A percentile compares a stretch with the other conserved stretches of the same genome.
Conservation (phyloP, 2,888 invertebrate genomes). For the Noctuana brunneofusca region DNA sequence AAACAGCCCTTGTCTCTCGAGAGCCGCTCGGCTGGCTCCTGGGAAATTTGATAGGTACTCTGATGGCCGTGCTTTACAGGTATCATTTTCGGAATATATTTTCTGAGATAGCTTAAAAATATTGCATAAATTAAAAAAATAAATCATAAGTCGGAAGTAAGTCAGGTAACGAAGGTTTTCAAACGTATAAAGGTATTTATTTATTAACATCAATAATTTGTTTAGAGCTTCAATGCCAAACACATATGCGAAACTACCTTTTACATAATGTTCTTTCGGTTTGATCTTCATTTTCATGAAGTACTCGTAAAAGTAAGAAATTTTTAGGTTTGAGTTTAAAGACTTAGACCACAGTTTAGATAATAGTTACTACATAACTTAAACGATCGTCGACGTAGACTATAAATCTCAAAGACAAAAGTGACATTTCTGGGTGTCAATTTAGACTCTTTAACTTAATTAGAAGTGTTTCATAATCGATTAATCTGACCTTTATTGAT, state of each 20-base stretch:
- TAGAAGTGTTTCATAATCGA: too few species aligned
- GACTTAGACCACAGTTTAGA: not conserved
- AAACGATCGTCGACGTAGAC: too few species aligned
- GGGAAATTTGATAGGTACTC: conserved; percentile 27
- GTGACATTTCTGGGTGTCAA: not conserved
- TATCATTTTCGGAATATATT: conserved; percentile 21
- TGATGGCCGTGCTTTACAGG: conserved; percentile 9
- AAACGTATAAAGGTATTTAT: too few species aligned
- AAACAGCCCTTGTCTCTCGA: conserved; percentile 27
- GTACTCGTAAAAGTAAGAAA: not conserved
- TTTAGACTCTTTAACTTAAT: too few species aligned
- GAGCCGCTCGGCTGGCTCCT: conserved; percentile 15
- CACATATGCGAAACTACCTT: too few species aligned
- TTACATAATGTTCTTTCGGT: not conserved
- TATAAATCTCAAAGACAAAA: not conserved
- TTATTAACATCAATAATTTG: too few species aligned
- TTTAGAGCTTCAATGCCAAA: too few species aligned
- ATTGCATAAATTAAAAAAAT: conserved; percentile 15
- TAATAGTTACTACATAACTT: too few species aligned
- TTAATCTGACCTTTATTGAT: too few species aligned
- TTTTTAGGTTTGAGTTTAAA: not conserved
- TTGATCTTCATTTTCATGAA: not conserved
- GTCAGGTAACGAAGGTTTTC: not conserved
- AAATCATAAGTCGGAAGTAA: not conserved
- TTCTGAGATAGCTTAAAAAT: not conserved